A percentile compares a stretch with the other conserved stretches of the same genome.
These are phyloP conservation scores for Enteromius thamalakanensis DNA, from an alignment of 2,797 vertebrate species.

Conservation along the genomic window DNA sequence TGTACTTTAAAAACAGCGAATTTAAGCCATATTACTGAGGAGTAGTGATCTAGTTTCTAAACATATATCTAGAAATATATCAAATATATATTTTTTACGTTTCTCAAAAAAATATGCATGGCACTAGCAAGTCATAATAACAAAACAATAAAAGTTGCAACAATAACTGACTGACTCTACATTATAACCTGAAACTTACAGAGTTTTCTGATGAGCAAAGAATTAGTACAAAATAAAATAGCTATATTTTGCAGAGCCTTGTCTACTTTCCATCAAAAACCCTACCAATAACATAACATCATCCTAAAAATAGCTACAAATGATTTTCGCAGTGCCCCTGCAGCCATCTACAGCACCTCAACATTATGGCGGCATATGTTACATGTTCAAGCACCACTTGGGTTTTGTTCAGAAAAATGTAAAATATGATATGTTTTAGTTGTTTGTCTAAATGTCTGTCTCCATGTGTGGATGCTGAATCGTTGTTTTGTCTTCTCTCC, in stretches of 20 bases:
- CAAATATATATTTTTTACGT: background rate
- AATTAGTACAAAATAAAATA: background rate
- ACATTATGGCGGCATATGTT: background rate
- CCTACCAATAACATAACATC: background rate
- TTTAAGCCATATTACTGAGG: too few species aligned
- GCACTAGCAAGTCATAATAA: background rate
- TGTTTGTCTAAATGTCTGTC: slow-evolving; percentile 11
- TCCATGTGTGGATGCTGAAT: slow-evolving; percentile 3
- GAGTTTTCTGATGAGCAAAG: background rate
- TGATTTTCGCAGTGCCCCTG: background rate
- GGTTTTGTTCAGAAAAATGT: background rate
- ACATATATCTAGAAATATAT: too few species aligned
- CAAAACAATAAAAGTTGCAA: background rate
- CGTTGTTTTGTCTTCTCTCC: slow-evolving; percentile 28
- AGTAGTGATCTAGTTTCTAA: too few species aligned
- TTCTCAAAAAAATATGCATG: background rate
- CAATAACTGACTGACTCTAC: background rate
- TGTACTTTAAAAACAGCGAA: too few species aligned
- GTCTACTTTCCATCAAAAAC: background rate
- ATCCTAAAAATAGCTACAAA: background rate
- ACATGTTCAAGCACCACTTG: background rate
- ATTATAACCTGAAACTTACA: background rate
- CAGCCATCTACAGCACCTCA: background rate
- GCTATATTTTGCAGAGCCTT: background rate
- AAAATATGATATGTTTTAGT: background rate